Percentiles rank a stretch among this genome's conserved stretches.
Evolutionary conservation across 2,113 vertebrate genomes (phyloP).

Genomic region (Phasianus colchicus): DNA sequence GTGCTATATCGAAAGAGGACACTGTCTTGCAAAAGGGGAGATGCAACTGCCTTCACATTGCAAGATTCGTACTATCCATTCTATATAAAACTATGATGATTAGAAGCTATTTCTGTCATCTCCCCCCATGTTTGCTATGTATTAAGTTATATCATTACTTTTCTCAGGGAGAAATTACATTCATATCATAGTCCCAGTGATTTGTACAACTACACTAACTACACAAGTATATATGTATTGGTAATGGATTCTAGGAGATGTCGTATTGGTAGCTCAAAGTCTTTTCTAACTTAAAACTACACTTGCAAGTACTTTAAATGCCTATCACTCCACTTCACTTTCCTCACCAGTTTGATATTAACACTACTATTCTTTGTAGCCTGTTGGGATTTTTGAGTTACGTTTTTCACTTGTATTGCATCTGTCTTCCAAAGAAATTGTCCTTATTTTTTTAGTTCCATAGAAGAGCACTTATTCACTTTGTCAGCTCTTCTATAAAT

Average conservation of each 20-base stretch:
- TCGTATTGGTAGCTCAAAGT: neutral
- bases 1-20: neutral
- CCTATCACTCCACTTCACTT: neutral
- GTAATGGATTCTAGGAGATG: neutral
- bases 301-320: neutral
- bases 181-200: neutral
- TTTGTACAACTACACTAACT: neutral
- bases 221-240: neutral
- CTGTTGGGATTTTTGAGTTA: neutral
- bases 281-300: neutral
- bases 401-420: neutral
- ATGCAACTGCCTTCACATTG: neutral
- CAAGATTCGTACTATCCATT: fast-evolving
- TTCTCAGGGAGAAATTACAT: neutral
- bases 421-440: neutral
- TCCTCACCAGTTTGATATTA: neutral
- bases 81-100: fast-evolving
- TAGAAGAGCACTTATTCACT: neutral
- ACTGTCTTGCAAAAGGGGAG: neutral
- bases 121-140: neutral
- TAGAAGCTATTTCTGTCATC: neutral
- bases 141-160: neutral
- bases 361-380: neutral
- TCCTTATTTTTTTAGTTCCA: neutral
- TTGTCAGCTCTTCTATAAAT: conserved; percentile 5